phyloP scores from a whole-genome alignment of 2,797 vertebrate genomes.

The Intellagama lesueurii region DNA sequence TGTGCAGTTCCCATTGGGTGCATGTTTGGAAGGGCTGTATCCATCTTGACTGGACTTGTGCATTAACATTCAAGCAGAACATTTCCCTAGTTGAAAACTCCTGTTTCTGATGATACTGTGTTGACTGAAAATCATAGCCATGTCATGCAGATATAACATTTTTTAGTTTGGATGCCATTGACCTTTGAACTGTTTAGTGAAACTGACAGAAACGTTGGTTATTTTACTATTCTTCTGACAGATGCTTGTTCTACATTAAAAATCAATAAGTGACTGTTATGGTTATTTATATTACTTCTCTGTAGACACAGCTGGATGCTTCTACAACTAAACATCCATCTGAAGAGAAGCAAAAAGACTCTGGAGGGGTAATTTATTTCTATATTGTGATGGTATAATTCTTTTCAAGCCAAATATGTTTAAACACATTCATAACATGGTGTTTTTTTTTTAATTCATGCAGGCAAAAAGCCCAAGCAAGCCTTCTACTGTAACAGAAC shows the following conservation, averaged over 20 bases:
- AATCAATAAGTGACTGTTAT: background rate
- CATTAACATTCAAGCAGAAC: background rate
- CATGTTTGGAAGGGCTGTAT: background rate
- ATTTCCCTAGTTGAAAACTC: background rate
- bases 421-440: slow-evolving; percentile 8
- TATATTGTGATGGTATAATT: background rate
- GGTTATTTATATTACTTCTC: background rate
- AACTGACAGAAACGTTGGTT: background rate
- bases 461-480: slow-evolving; percentile 66
- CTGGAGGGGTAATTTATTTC: slow-evolving; percentile 61
- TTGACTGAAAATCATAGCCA: background rate
- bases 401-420: background rate
- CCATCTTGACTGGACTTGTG: background rate
- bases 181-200: background rate
- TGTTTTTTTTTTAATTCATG: slow-evolving; percentile 21
- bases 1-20: background rate
- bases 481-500: slow-evolving; percentile 33
- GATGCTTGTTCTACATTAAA: background rate
- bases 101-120: background rate
- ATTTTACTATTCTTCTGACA: background rate
- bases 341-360: slow-evolving; percentile 68
- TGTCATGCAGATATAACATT: background rate
- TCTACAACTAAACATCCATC: slow-evolving; percentile 54
- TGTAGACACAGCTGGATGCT: slow-evolving; percentile 63
- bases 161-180: background rate